Conservation (phyloP, 1,140 invertebrate species). For the Battus philenor region DNA sequence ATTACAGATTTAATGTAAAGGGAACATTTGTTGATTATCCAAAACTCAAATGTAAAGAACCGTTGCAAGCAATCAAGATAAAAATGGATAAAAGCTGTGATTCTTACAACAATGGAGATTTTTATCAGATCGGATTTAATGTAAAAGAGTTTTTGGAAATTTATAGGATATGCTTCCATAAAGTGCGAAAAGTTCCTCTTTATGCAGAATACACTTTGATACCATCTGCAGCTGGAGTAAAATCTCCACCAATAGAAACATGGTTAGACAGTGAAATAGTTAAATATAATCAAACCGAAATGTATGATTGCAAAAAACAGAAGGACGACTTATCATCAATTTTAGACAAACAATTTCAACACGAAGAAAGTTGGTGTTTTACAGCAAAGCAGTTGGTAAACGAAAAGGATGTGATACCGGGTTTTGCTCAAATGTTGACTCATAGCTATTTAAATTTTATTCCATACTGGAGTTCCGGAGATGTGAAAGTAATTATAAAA, state of each 20-base stretch:
- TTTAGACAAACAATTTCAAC: background rate
- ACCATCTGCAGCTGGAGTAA: background rate
- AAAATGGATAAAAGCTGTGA: too few relatives aligned
- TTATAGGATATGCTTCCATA: background rate
- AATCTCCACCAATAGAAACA: background rate
- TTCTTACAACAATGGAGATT: background rate
- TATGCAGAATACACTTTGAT: background rate
- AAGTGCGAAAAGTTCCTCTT: background rate
- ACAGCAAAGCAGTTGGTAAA: background rate
- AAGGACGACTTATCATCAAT: background rate
- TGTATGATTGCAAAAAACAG: constrained; percentile 9
- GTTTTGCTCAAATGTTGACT: background rate
- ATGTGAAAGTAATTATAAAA: background rate
- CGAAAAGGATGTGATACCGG: constrained; percentile 3
- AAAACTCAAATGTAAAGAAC: constrained; percentile 2
- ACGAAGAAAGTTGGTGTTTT: background rate
- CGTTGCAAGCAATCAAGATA: background rate
- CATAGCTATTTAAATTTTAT: constrained; percentile 1
- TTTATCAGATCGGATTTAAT: background rate
- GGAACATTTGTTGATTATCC: background rate
- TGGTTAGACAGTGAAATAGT: background rate
- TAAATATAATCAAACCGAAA: background rate
- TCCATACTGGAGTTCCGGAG: background rate
- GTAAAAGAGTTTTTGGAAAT: background rate
- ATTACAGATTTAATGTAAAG: constrained; percentile 1